A percentile compares a stretch with the other conserved stretches of the same genome.
phyloP scores from a whole-genome alignment of 2,113 vertebrate genomes.

The Triplophysa dalaica region DNA sequence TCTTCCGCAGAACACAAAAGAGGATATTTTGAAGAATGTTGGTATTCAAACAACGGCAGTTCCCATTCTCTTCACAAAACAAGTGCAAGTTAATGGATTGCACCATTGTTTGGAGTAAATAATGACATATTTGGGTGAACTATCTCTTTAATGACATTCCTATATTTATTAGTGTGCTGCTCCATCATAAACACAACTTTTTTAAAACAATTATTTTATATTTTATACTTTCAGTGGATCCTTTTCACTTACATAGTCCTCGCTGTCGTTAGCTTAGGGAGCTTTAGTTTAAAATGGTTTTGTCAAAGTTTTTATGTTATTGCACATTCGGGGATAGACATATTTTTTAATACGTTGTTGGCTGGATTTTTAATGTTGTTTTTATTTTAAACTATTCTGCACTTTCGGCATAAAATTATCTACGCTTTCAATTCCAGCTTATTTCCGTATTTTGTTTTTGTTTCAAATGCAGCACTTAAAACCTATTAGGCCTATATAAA shows the following conservation, averaged over 20 bases:
- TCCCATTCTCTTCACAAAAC: no score
- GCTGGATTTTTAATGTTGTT: neutral
- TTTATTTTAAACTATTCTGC: neutral
- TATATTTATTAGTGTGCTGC: slow-evolving; percentile 15
- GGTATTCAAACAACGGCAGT: no score
- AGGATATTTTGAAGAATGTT: no score
- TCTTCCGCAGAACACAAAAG: no score
- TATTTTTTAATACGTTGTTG: neutral
- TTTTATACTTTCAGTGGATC: slow-evolving; percentile 14
- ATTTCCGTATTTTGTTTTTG: neutral
- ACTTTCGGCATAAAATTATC: neutral
- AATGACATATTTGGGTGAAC: no score
- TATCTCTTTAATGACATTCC: neutral
- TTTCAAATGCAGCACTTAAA: neutral
- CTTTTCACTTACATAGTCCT: neutral
- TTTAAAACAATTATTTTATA: neutral
- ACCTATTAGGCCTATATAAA: no score
- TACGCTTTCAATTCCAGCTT: neutral
- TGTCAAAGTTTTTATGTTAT: neutral
- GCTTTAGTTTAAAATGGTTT: neutral
- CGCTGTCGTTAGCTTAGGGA: neutral
- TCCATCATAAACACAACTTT: neutral
- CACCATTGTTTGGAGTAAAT: no score
- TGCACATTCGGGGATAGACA: neutral
- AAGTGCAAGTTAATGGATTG: no score